phyloP scores from a whole-genome alignment of 2,797 vertebrate genomes.

The Acanthurus tractus region DNA sequence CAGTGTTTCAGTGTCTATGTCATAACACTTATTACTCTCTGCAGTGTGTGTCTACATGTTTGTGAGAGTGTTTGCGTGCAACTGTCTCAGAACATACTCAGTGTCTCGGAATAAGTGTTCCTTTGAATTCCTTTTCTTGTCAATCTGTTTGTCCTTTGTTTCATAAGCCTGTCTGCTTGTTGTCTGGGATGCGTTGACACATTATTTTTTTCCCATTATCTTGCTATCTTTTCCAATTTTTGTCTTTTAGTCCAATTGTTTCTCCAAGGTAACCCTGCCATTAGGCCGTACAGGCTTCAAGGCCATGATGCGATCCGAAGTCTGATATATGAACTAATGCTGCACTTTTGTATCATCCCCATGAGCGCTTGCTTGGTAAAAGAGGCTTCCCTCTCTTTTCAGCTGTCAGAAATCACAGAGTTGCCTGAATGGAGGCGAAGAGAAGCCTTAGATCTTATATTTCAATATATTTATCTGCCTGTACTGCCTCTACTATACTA shows the following conservation, averaged over 20 bases:
- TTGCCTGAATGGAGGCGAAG: constrained; percentile 34
- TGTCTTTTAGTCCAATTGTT: constrained; percentile 50
- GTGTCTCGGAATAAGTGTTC: constrained; percentile 52
- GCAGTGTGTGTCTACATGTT: constrained; percentile 27
- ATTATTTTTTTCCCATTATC: constrained; percentile 37
- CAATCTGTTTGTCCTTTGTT: constrained; percentile 61
- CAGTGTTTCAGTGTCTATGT: constrained; percentile 60
- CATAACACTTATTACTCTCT: constrained; percentile 74
- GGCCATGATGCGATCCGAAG: constrained; percentile 47
- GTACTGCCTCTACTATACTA: constrained; percentile 14
- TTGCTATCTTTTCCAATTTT: background rate
- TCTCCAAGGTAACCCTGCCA: constrained; percentile 41
- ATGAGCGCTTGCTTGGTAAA: constrained; percentile 36
- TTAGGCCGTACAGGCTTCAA: constrained; percentile 44
- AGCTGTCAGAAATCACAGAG: constrained; percentile 46
- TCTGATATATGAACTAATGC: constrained; percentile 59
- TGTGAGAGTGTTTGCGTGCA: constrained; percentile 44
- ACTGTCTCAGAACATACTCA: constrained; percentile 63
- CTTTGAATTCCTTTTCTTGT: constrained; percentile 61
- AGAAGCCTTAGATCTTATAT: constrained; percentile 50
- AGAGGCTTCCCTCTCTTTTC: constrained; percentile 46
- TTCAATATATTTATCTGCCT: constrained; percentile 46
- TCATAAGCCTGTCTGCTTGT: constrained; percentile 58
- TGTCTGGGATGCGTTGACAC: constrained; percentile 46
- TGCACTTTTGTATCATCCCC: constrained; percentile 46